Percentiles rank a stretch among this genome's conserved stretches.
Evolutionary conservation across 2,888 invertebrate genomes (phyloP).

Genomic region (Drosophila anceps): DNA sequence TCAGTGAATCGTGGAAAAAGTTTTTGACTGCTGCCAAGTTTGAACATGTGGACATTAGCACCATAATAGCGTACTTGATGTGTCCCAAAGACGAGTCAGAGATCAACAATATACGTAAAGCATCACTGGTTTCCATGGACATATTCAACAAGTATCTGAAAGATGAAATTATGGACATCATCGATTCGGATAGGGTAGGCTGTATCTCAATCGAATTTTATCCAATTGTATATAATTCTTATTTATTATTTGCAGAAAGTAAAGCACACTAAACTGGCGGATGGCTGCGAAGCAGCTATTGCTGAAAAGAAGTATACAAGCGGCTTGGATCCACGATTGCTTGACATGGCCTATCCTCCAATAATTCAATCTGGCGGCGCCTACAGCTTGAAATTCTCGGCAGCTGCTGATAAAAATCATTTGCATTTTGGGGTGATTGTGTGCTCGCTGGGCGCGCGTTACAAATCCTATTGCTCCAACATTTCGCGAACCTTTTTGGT

Average conservation of each 20-base stretch:
- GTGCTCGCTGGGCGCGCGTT: constrained; percentile 96
- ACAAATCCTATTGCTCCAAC: constrained; percentile 99
- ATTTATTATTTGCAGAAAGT: constrained; percentile 91
- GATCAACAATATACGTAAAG: constrained; percentile 95
- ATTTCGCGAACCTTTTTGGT: constrained; percentile 98
- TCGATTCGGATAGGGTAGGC: constrained; percentile 96
- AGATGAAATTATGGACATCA: constrained; percentile 99
- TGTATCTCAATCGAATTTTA: neutral
- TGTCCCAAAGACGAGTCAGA: constrained; percentile 98
- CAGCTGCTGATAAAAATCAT: constrained; percentile 96
- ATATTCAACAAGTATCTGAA: constrained; percentile 98
- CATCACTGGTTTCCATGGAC: constrained; percentile 96
- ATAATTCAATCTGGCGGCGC: constrained; percentile 99
- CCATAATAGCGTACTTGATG: constrained; percentile 94
- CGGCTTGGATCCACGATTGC: constrained; percentile 93
- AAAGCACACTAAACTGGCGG: constrained; percentile 96
- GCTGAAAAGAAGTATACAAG: constrained; percentile 98
- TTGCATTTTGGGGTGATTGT: constrained; percentile 98
- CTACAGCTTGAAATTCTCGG: constrained; percentile 98
- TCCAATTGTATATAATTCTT: neutral
- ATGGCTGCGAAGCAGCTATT: constrained; percentile 96
- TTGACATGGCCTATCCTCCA: constrained; percentile 99
- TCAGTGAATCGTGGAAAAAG: constrained; percentile 96
- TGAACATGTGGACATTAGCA: constrained; percentile 94
- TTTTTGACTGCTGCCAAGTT: constrained; percentile 92